phyloP scores from a whole-genome alignment of 2,113 vertebrate genomes.

The Malurus alboscapulatus region DNA sequence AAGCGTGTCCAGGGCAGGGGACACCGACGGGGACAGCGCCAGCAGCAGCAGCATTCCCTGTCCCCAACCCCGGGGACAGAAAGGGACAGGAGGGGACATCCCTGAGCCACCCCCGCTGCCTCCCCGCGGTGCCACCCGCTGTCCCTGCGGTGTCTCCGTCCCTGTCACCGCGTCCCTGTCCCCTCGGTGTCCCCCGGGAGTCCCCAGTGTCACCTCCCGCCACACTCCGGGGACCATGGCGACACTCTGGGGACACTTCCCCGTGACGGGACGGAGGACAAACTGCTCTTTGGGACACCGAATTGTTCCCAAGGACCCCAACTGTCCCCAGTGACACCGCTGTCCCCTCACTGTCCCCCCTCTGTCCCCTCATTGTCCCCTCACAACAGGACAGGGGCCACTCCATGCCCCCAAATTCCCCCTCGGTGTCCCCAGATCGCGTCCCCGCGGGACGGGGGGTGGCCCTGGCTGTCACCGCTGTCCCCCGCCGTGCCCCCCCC shows the following conservation, averaged over 20 bases:
- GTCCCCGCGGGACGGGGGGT: neutral
- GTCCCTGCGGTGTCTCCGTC: neutral
- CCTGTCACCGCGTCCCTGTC: neutral
- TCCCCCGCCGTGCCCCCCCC: neutral
- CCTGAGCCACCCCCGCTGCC: neutral
- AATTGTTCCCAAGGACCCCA: neutral
- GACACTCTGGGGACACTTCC: neutral
- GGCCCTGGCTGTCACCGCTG: neutral
- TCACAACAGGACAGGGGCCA: neutral
- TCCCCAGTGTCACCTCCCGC: neutral
- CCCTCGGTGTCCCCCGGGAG: neutral
- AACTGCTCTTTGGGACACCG: neutral
- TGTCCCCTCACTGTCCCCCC: neutral
- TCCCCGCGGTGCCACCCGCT: neutral
- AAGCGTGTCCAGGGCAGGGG: neutral
- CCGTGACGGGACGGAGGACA: neutral
- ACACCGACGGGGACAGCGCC: neutral
- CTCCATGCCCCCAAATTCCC: neutral
- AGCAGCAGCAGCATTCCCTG: too few relatives aligned
- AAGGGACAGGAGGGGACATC: neutral
- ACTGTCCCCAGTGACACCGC: neutral
- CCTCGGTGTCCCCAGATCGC: neutral
- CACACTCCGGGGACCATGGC: neutral
- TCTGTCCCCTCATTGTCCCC: too few relatives aligned
- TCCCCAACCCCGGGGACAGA: neutral